Evolutionary conservation across 2,888 invertebrate genomes (phyloP), one percentile per base, ranked within the genome.

Genomic region (Heliconius ismenius): DNA sequence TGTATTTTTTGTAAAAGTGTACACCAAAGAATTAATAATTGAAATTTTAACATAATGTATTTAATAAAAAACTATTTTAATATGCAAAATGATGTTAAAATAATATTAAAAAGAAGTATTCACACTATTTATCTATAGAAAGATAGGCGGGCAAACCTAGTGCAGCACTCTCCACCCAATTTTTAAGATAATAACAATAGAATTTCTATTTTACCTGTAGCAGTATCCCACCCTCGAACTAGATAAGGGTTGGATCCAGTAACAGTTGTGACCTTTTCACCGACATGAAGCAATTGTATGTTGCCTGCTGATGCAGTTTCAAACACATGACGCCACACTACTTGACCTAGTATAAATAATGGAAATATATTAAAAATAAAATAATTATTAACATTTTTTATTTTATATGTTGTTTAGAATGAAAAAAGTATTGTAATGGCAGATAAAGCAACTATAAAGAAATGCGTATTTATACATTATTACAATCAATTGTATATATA

Each of bases 291-390:
- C 77, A 97, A 91, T 87, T 96, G 95, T 79, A 97, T 95, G 84
- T 95, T 95, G 78, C 96, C 96, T 24, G 96, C 92, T 21, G 95
- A 90, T 18, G 92, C 87, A 82, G 86, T 90, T 82, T 98, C 98
- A 74, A 98, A 94, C 72, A 98, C 95, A 88, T 98, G 97, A 76
- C 98, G 95, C 98, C 98, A 98, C 83, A 96, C 90, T 83, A 97
- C 95, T 88, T 96, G 95, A 72, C 97, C 97, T 96, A 82, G 21
- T 64, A n/a, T n/a, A 32, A 43, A 39, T 11, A 36, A 10, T 43
- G 6, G 13, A 70, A 26, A 62, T 26, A n/a, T 58, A 11, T 58
- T n/a, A n/a, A 18, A 18, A 49, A 49, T 21, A 7, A 49, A 18
- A 7, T 49, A 49, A 49, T 49, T 58, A 18, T n/a, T 58, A 58